Conservation (phyloP, 2,888 invertebrate genomes). For the Thera obeliscata region DNA sequence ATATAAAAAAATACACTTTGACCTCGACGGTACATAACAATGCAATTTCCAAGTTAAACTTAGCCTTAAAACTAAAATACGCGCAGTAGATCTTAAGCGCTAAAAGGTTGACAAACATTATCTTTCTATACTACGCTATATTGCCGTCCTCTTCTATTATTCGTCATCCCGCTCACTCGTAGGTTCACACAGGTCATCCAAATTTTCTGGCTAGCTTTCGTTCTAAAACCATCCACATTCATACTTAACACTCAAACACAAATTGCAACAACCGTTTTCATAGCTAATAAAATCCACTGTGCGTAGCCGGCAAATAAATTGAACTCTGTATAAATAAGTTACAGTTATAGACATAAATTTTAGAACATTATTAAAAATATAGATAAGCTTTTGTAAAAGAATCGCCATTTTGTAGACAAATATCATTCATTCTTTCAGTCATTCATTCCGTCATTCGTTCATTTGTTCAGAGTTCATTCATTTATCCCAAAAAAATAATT, state of each 20-base stretch:
- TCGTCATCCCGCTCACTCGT: no score
- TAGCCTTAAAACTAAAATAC: not conserved
- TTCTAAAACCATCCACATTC: no score
- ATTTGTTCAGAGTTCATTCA: not conserved
- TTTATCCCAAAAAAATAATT: no score
- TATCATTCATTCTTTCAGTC: not conserved
- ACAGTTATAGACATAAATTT: not conserved
- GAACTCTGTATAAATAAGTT: not conserved
- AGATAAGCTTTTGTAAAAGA: not conserved
- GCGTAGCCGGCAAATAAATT: not conserved
- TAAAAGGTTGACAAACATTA: not conserved
- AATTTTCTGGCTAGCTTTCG: no score
- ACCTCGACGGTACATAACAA: slow-evolving; percentile 50
- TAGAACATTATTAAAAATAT: not conserved
- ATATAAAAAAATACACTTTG: slow-evolving; percentile 40
- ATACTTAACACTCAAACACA: no score
- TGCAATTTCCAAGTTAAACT: not conserved
- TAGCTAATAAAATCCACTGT: not conserved
- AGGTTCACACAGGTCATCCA: no score
- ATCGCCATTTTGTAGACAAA: not conserved
- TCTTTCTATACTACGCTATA: no score
- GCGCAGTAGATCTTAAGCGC: not conserved
- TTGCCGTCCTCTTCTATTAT: no score
- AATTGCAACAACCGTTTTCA: not conserved
- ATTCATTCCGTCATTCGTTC: not conserved